Conservation (phyloP, 2,113 vertebrate genomes). For the Sturnus vulgaris region DNA sequence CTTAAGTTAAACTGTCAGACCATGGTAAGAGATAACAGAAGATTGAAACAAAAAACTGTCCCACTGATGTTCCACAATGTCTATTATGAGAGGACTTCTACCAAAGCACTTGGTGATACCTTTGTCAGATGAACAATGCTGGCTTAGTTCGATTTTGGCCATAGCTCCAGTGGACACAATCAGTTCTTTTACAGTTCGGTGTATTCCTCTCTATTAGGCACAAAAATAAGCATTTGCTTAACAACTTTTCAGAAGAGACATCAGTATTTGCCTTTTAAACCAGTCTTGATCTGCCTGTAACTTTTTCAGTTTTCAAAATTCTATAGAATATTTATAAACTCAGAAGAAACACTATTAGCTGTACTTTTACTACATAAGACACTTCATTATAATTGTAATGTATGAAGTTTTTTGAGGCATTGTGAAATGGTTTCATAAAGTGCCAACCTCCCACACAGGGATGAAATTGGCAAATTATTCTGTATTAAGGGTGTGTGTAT, state of each 20-base stretch:
- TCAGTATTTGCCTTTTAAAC: neutral
- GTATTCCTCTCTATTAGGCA: neutral
- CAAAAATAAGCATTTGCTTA: neutral
- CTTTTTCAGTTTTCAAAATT: neutral
- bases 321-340: neutral
- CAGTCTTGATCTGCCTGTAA: neutral
- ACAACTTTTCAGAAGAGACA: neutral
- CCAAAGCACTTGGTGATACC: neutral
- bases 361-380: neutral
- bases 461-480: neutral
- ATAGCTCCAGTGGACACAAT: neutral
- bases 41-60: neutral
- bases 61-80: neutral
- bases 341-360: neutral
- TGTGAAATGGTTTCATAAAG: neutral
- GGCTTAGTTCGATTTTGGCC: neutral
- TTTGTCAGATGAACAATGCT: neutral
- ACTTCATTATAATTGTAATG: neutral
- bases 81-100: accelerated
- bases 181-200: neutral
- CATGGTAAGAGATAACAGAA: neutral
- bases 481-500: neutral
- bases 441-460: neutral
- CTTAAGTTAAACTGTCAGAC: neutral
- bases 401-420: neutral